phyloP scores from a whole-genome alignment of 2,113 vertebrate genomes.

The Todiramphus chloris region DNA sequence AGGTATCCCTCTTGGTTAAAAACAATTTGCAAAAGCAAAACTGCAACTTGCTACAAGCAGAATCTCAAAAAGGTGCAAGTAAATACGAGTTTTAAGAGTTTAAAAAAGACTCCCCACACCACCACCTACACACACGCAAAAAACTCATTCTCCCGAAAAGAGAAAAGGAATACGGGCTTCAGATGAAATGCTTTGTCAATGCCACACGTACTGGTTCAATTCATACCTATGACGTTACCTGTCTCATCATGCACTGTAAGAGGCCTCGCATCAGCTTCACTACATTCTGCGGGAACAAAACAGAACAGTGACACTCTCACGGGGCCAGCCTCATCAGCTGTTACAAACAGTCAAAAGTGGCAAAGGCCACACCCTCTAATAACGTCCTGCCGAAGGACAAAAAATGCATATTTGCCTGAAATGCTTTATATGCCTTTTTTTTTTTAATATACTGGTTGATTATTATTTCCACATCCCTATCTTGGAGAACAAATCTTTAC shows the following conservation, averaged over 20 bases:
- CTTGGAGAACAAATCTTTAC: background rate
- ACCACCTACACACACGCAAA: fast-evolving
- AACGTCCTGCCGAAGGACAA: background rate
- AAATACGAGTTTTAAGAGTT: background rate
- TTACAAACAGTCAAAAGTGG: background rate
- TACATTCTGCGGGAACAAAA: conserved; percentile 86
- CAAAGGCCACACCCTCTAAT: background rate
- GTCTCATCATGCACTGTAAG: conserved; percentile 98
- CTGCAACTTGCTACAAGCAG: background rate
- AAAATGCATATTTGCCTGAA: background rate
- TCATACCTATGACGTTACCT: conserved; percentile 77
- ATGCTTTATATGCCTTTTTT: background rate
- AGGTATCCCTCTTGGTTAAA: background rate
- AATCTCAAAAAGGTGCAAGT: background rate
- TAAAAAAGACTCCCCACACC: background rate
- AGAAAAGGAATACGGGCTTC: background rate
- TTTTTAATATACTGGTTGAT: background rate
- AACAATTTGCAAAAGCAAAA: background rate
- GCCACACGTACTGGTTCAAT: background rate
- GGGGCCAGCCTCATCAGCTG: background rate
- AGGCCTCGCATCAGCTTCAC: conserved; percentile 98
- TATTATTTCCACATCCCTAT: background rate
- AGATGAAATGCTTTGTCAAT: background rate
- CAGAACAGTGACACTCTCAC: background rate
- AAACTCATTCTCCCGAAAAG: background rate